Conservation (phyloP, 1,140 invertebrate genomes). For the Macrobrachium nipponense region DNA sequence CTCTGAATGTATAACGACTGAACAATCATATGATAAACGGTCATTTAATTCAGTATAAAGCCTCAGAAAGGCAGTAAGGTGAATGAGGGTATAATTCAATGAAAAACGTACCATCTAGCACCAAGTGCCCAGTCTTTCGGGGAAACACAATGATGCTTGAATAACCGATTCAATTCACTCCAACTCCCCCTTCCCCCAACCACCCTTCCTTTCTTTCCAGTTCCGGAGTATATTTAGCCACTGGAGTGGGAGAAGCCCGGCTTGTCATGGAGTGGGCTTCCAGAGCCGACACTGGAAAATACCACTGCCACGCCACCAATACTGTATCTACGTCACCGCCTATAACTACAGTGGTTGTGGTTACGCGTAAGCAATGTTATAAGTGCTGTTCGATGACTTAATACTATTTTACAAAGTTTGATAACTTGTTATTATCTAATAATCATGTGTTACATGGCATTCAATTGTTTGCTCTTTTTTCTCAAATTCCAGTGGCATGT, state of each 20-base stretch:
- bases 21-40: not conserved
- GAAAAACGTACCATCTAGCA: no score
- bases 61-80: not conserved
- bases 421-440: no score
- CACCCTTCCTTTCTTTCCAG: not conserved
- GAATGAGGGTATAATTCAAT: no score
- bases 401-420: no score
- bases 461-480: no score
- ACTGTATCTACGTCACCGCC: slow-evolving; percentile 16
- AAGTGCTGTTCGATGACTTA: no score
- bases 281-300: slow-evolving; percentile 19
- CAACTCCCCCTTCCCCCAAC: not conserved
- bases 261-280: slow-evolving; percentile 32
- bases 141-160: no score
- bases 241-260: slow-evolving; percentile 24
- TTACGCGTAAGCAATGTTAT: slow-evolving; percentile 19
- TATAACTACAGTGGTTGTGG: slow-evolving; percentile 35
- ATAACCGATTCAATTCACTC: not conserved
- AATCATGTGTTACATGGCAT: no score
- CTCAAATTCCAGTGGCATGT: no score
- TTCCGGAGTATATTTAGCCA: not conserved
- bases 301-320: slow-evolving; percentile 35
- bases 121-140: no score
- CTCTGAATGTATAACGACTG: no score
- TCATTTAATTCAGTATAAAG: not conserved